phyloP scores from a whole-genome alignment of 2,113 vertebrate species.

The Colistium nudipinnis region DNA sequence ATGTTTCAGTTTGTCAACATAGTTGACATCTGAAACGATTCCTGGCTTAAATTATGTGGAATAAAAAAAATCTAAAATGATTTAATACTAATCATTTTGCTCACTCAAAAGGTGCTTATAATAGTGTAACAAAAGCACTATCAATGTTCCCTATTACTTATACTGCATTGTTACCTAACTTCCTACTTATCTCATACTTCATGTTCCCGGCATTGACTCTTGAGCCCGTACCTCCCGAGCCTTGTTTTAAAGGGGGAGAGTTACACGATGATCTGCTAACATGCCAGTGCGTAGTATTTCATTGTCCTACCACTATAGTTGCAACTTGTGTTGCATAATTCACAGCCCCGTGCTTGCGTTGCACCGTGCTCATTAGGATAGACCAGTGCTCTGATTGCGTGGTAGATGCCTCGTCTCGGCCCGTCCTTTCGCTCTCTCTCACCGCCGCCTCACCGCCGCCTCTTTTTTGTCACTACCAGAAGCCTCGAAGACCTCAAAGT shows the following conservation, averaged over 20 bases:
- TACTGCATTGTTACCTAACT: neutral
- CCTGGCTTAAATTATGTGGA: neutral
- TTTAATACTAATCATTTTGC: no score
- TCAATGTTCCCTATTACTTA: neutral
- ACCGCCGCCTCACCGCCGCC: no score
- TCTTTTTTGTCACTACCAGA: neutral
- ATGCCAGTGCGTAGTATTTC: slow-evolving; percentile 15
- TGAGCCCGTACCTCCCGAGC: neutral
- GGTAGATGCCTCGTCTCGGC: neutral
- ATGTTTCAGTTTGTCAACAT: no score
- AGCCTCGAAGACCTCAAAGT: neutral
- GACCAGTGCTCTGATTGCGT: slow-evolving; percentile 27
- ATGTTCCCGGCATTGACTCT: neutral
- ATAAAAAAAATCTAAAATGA: neutral
- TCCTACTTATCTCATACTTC: neutral
- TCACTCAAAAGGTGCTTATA: no score
- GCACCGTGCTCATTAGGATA: slow-evolving; percentile 21
- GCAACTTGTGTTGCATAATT: slow-evolving; percentile 46
- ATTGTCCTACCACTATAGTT: slow-evolving; percentile 4
- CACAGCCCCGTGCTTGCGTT: slow-evolving; percentile 9
- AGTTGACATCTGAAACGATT: neutral
- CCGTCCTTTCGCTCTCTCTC: neutral
- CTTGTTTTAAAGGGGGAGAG: slow-evolving; percentile 3
- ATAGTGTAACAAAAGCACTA: neutral
- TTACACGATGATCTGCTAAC: slow-evolving; percentile 2